Percentiles rank a stretch among this genome's conserved stretches.
phyloP scores from a whole-genome alignment of 1,140 invertebrate species.

The Glossosoma conforme region DNA sequence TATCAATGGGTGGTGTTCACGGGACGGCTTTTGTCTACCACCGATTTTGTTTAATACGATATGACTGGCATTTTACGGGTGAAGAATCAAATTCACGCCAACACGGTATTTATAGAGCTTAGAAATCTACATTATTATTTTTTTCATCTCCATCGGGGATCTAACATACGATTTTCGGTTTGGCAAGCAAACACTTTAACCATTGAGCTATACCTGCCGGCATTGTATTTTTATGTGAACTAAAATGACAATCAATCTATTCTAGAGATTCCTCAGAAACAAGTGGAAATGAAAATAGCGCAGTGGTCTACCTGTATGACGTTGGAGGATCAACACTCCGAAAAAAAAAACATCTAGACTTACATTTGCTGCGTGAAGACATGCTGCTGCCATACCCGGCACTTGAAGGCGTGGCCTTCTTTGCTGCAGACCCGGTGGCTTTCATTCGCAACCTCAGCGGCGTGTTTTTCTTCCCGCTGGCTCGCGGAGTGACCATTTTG shows the following conservation, averaged over 20 bases:
- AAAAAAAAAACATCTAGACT: background rate
- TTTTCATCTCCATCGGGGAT: too few relatives aligned
- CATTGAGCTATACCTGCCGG: background rate
- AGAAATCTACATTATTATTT: too few relatives aligned
- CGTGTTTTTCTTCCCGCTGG: conserved; percentile 26
- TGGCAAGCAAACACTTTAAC: too few relatives aligned
- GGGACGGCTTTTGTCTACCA: too few relatives aligned
- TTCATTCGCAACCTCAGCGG: background rate
- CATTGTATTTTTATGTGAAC: background rate
- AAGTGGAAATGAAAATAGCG: background rate
- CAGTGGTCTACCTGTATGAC: conserved; percentile 5
- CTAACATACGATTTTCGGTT: too few relatives aligned
- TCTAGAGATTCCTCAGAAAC: background rate
- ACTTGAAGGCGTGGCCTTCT: conserved; percentile 11
- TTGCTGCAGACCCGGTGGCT: conserved; percentile 3
- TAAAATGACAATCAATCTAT: background rate
- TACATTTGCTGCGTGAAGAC: too few relatives aligned
- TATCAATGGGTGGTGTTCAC: too few relatives aligned
- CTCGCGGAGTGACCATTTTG: conserved; percentile 20
- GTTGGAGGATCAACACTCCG: conserved; percentile 3
- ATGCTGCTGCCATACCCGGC: conserved; percentile 7
- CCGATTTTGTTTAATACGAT: too few relatives aligned
- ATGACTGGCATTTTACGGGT: too few relatives aligned
- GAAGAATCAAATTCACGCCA: too few relatives aligned
- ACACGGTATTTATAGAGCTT: too few relatives aligned